phyloP scores from a whole-genome alignment of 2,113 vertebrate genomes.

The Zosterops borbonicus region DNA sequence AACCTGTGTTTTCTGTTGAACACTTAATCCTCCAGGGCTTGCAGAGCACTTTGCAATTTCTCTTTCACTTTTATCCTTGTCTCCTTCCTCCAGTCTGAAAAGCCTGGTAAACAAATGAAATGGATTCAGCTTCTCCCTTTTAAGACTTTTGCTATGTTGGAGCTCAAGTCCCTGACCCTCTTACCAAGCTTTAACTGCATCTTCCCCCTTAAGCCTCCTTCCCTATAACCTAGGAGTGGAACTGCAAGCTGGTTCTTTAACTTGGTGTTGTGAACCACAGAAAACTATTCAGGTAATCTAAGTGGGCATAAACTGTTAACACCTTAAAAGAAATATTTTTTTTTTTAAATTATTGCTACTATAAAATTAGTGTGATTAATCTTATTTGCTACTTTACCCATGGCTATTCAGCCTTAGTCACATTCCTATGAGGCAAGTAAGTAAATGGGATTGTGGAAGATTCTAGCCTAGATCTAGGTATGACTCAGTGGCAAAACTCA shows the following conservation, averaged over 20 bases:
- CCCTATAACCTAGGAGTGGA: not conserved
- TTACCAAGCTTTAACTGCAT: not conserved
- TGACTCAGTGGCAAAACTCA: not conserved
- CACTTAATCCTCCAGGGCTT: not conserved
- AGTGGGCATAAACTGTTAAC: not conserved
- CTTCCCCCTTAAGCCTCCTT: not conserved
- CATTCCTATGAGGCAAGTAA: not conserved
- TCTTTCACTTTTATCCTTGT: not conserved
- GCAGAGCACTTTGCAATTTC: not conserved
- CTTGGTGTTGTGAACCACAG: not conserved
- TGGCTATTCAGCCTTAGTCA: not conserved
- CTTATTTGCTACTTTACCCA: not conserved
- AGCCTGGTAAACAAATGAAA: not conserved
- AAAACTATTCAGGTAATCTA: not conserved
- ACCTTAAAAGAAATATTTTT: not conserved
- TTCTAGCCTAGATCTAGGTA: not conserved
- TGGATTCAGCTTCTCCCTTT: not conserved
- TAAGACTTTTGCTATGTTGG: not conserved
- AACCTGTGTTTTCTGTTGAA: not conserved
- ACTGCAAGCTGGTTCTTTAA: not conserved
- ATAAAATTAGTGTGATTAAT: not conserved
- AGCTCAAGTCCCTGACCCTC: not conserved
- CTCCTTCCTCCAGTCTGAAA: not conserved
- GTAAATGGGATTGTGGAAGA: not conserved
- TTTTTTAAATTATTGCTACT: not conserved